Evolutionary conservation across 2,113 vertebrate species (phyloP).

Genomic region (Herpetotheres cachinnans): DNA sequence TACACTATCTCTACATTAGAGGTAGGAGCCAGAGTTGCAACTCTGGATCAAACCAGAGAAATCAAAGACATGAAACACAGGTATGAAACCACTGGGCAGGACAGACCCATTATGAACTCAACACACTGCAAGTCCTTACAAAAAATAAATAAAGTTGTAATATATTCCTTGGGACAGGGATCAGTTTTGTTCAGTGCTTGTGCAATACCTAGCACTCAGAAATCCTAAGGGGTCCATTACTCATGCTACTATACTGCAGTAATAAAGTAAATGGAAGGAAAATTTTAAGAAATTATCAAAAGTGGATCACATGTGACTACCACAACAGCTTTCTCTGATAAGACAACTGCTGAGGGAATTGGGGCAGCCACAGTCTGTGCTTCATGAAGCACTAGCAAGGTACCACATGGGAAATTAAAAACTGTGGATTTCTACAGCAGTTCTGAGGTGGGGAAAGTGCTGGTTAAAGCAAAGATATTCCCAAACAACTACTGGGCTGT

Average conservation of each 20-base stretch:
- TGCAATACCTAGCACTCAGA: background rate
- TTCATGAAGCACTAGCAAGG: background rate
- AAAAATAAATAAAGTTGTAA: background rate
- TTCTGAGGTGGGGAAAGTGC: background rate
- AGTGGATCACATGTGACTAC: background rate
- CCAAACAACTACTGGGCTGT: background rate
- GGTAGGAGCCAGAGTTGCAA: background rate
- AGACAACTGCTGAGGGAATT: background rate
- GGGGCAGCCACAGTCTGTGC: background rate
- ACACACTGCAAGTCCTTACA: background rate
- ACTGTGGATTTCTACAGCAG: background rate
- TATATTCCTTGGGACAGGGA: background rate
- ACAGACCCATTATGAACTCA: background rate
- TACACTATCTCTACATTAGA: background rate
- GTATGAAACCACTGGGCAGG: background rate
- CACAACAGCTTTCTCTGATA: background rate
- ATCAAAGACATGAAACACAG: background rate
- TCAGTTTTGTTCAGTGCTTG: background rate
- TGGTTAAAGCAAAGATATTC: background rate
- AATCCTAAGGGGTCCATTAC: background rate
- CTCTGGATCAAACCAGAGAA: background rate
- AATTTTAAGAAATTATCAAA: background rate
- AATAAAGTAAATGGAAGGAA: background rate
- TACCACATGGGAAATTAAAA: background rate
- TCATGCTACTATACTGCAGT: background rate